These are phyloP conservation scores for Norana najaformis DNA, from an alignment of 2,888 invertebrate genomes.

Conservation along the genomic window DNA sequence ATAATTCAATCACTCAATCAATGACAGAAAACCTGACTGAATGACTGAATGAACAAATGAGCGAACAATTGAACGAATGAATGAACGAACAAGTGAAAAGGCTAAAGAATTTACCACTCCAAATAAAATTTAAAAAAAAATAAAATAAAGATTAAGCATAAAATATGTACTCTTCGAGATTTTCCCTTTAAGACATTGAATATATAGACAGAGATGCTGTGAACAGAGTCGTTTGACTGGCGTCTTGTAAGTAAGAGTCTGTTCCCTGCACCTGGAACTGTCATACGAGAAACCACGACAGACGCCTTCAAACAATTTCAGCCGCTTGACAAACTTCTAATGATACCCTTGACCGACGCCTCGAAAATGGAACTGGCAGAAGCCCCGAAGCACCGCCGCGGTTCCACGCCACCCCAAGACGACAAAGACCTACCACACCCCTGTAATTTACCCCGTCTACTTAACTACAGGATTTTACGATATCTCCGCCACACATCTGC, in stretches of 20 bases:
- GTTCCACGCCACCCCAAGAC: not conserved
- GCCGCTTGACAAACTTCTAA: not conserved
- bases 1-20: too few relatives aligned
- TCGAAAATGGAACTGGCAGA: constrained; percentile 21
- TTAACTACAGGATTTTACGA: constrained; percentile 18
- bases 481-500: constrained; percentile 23
- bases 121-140: too few relatives aligned
- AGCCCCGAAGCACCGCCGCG: constrained; percentile 8
- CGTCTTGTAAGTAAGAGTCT: not conserved
- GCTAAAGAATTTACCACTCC: too few relatives aligned
- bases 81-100: too few relatives aligned
- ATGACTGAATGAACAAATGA: too few relatives aligned
- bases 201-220: not conserved
- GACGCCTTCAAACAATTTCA: constrained; percentile 9
- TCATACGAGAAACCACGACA: constrained; percentile 19
- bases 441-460: constrained; percentile 21
- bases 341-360: constrained; percentile 8
- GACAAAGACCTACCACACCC: constrained; percentile 21
- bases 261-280: constrained; percentile 5
- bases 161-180: not conserved
- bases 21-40: too few relatives aligned
- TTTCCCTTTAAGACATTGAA: not conserved
- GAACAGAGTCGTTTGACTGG: not conserved
- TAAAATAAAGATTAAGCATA: too few relatives aligned
- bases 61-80: too few relatives aligned